Conservation (phyloP, 2,797 vertebrate genomes). For the Anas bahamensis region DNA sequence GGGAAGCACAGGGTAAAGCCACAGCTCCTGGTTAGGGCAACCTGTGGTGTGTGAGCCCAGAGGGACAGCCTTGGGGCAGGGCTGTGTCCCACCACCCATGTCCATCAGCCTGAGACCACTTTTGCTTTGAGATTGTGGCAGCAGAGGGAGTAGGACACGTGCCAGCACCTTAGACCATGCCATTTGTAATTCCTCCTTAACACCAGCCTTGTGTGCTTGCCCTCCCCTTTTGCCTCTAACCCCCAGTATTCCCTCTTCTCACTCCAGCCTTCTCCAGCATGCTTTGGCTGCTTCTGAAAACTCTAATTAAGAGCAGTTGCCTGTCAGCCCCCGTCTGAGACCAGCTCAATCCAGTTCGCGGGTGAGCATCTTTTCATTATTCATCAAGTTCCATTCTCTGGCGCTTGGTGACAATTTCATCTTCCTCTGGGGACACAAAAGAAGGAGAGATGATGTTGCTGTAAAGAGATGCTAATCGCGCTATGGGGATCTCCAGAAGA, state of each 20-base stretch:
- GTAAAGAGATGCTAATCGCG: constrained; percentile 59
- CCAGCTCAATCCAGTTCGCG: not conserved
- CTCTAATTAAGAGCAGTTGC: not conserved
- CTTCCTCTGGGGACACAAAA: constrained; percentile 50
- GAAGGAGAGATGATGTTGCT: constrained; percentile 30
- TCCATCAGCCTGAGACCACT: not conserved
- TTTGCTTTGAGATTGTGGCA: not conserved
- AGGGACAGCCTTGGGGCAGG: not conserved
- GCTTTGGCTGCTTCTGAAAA: not conserved
- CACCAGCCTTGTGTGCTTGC: not conserved
- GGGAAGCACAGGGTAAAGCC: not conserved
- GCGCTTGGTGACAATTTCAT: constrained; percentile 39
- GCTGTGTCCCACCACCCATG: not conserved
- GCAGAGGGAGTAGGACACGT: rapidly evolving
- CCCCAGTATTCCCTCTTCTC: not conserved
- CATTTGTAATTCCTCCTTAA: not conserved
- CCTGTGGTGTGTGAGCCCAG: not conserved
- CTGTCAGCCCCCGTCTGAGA: not conserved
- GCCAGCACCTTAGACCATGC: not conserved
- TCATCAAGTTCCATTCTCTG: constrained; percentile 28
- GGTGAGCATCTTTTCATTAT: constrained; percentile 33
- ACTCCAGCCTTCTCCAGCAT: too few relatives aligned
- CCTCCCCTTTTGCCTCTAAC: not conserved
- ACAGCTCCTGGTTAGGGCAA: not conserved
- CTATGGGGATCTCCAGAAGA: constrained; percentile 49